These are phyloP conservation scores for Steatocranus sp. DNA, from an alignment of 2,797 vertebrate genomes.

Conservation along the genomic window DNA sequence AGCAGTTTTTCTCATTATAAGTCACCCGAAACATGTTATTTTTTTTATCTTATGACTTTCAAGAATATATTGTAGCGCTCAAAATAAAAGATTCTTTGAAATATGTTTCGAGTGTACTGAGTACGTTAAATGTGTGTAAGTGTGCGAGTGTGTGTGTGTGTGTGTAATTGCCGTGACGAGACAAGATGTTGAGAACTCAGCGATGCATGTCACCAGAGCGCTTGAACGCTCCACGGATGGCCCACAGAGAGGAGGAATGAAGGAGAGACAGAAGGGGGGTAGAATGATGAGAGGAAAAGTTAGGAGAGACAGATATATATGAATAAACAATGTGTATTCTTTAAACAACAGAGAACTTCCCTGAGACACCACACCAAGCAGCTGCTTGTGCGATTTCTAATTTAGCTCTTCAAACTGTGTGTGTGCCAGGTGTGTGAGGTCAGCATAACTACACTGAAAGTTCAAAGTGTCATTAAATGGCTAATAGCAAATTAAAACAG, in stretches of 20 bases:
- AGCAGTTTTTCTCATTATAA: neutral
- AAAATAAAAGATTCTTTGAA: constrained; percentile 17
- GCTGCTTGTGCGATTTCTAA: neutral
- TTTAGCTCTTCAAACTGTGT: neutral
- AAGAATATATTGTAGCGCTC: neutral
- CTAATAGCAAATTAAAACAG: neutral
- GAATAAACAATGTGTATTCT: constrained; percentile 44
- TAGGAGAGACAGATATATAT: constrained; percentile 34
- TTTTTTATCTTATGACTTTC: neutral
- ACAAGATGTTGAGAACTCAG: constrained; percentile 81
- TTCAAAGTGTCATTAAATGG: neutral
- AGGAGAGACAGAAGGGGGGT: constrained; percentile 68
- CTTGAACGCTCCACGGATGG: constrained; percentile 75
- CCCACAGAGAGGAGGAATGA: constrained; percentile 74
- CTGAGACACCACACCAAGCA: neutral
- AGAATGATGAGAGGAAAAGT: constrained; percentile 39
- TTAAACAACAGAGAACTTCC: constrained; percentile 21
- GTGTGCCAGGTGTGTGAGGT: neutral
- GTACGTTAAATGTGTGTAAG: constrained; percentile 41
- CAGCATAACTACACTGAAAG: neutral
- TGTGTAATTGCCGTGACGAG: constrained; percentile 84
- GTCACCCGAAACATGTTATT: neutral
- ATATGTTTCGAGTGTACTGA: constrained; percentile 19
- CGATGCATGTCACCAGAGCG: constrained; percentile 70
- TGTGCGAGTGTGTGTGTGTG: constrained; percentile 35